Evolutionary conservation across 2,888 invertebrate genomes (phyloP).

Genomic region (Ophioninae sp.): DNA sequence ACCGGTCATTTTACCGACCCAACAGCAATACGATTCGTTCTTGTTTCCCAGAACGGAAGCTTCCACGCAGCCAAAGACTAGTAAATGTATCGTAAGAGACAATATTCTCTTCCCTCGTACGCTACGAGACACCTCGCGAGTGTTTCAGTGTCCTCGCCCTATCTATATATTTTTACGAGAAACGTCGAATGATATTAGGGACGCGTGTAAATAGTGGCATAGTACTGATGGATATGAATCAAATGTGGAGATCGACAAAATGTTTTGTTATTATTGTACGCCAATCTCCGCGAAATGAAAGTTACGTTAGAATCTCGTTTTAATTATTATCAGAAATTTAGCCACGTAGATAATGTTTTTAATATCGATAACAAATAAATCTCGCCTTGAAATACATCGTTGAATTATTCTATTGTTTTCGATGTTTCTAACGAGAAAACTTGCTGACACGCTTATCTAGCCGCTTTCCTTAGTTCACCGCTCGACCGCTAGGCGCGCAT

Average conservation of each 20-base stretch:
- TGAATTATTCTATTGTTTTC: neutral
- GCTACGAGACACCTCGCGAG: neutral
- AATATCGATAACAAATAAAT: conserved; percentile 44
- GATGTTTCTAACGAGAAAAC: neutral
- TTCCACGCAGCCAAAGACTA: conserved; percentile 39
- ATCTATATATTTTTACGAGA: conserved; percentile 38
- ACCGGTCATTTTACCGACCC: neutral
- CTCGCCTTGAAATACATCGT: conserved; percentile 4
- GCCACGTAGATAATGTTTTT: conserved; percentile 22
- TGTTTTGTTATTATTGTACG: conserved; percentile 41
- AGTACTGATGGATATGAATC: conserved; percentile 58
- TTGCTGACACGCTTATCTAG: neutral
- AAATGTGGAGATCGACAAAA: conserved; percentile 38
- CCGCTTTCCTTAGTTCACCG: no score
- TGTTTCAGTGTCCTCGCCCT: neutral
- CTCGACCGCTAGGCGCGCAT: no score
- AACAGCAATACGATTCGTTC: neutral
- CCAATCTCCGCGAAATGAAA: conserved; percentile 26
- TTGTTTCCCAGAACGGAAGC: neutral
- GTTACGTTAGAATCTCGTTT: conserved; percentile 42
- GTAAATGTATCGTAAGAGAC: neutral
- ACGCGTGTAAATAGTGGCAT: conserved; percentile 64
- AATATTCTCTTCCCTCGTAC: neutral
- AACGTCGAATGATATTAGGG: conserved; percentile 37
- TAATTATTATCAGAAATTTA: conserved; percentile 29